Evolutionary conservation across 1,140 invertebrate species (phyloP).

Genomic region (Cherax quadricarinatus): DNA sequence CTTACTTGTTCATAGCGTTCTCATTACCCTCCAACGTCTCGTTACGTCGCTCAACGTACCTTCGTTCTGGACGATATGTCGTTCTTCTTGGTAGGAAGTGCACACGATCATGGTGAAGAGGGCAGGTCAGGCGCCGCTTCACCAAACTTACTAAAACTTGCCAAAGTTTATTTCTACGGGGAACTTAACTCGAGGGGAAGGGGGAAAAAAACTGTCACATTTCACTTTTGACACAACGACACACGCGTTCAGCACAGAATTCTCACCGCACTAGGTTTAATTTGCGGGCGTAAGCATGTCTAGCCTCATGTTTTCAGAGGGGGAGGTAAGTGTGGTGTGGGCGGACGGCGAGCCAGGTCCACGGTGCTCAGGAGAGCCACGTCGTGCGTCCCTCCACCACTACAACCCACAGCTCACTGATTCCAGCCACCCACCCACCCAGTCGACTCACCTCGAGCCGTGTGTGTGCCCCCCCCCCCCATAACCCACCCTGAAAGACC

Average conservation of each 20-base stretch:
- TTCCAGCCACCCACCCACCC: constrained; percentile 11
- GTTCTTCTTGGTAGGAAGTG: constrained; percentile 61
- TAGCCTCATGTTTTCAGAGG: not conserved
- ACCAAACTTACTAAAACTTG: constrained; percentile 16
- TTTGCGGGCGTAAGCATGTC: too few species aligned
- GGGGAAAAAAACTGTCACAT: not conserved
- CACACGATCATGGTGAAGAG: constrained; percentile 61
- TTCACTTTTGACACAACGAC: constrained; percentile 15
- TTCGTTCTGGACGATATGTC: constrained; percentile 64
- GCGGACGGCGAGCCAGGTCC: constrained; percentile 19
- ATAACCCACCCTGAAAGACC: too few species aligned
- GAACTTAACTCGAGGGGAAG: constrained; percentile 36
- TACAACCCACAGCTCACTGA: constrained; percentile 58
- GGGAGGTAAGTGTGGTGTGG: not conserved
- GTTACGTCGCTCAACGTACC: constrained; percentile 1
- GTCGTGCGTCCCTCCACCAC: constrained; percentile 44
- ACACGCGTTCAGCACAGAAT: not conserved
- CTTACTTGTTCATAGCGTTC: too few species aligned
- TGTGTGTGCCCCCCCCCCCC: too few species aligned
- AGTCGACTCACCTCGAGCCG: not conserved
- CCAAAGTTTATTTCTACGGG: constrained; percentile 47
- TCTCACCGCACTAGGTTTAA: not conserved
- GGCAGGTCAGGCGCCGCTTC: not conserved
- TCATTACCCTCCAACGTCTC: too few species aligned
- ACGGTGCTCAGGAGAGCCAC: not conserved